Conservation (phyloP, 2,888 invertebrate species). For the Prenolepis imparis region DNA sequence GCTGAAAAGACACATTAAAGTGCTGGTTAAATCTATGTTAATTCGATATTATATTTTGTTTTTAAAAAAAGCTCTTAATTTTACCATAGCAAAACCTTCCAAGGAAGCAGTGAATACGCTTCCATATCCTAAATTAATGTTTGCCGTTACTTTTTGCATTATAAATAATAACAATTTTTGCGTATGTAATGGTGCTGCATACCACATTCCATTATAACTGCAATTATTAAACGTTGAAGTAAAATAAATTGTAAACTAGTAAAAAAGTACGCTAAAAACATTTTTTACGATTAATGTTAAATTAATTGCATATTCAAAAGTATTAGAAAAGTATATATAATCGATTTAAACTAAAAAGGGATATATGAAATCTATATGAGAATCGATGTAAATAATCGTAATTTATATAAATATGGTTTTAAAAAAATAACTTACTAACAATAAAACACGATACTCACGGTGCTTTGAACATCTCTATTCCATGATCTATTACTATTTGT, state of each 20-base stretch:
- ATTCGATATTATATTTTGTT: neutral
- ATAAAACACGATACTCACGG: constrained; percentile 24
- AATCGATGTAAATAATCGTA: neutral
- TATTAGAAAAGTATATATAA: neutral
- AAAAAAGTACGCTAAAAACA: neutral
- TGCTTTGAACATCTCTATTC: constrained; percentile 21
- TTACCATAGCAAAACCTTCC: constrained; percentile 35
- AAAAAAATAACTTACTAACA: neutral
- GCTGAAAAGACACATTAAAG: constrained; percentile 10
- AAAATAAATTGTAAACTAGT: neutral
- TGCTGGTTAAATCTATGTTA: neutral
- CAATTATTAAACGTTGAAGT: neutral
- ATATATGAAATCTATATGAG: neutral
- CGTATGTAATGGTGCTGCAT: constrained; percentile 23
- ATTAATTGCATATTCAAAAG: neutral
- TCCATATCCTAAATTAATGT: neutral
- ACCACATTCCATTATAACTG: constrained; percentile 47
- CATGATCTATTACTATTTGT: constrained; percentile 29
- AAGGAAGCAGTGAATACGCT: constrained; percentile 22
- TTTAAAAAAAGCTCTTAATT: neutral
- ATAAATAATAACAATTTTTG: constrained; percentile 46
- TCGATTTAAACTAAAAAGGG: neutral
- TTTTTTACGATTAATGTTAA: neutral
- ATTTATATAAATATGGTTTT: neutral
- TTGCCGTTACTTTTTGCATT: constrained; percentile 12